A percentile compares a stretch with the other conserved stretches of the same genome.
Conservation (phyloP, 2,888 invertebrate genomes). For the Teleiodes luculella region DNA sequence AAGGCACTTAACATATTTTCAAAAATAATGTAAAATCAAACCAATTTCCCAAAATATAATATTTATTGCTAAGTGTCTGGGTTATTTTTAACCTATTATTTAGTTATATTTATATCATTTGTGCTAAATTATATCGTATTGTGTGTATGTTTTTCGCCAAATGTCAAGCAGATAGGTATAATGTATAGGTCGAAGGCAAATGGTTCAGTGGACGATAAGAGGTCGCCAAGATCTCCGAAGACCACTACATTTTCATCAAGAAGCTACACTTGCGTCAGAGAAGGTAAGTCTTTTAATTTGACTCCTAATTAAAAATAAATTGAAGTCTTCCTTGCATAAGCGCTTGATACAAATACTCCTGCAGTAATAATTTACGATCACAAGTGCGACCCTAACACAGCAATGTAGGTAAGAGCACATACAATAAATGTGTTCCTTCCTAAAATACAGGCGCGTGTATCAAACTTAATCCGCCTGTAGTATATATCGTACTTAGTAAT, state of each 20-base stretch:
- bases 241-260: not conserved
- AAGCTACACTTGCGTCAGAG: not conserved
- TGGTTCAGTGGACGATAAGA: not conserved
- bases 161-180: not conserved
- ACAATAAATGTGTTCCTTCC: too few species aligned
- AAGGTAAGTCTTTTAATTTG: not conserved
- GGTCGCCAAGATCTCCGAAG: not conserved
- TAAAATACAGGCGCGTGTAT: too few species aligned
- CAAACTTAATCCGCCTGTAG: too few species aligned
- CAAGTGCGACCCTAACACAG: too few species aligned
- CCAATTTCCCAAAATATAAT: constrained; percentile 1
- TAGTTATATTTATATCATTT: not conserved
- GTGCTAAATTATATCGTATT: not conserved
- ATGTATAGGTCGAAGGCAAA: not conserved
- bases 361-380: too few species aligned
- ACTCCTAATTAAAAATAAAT: too few species aligned
- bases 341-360: too few species aligned
- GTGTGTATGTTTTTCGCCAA: not conserved
- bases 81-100: not conserved
- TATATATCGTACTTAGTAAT: too few species aligned
- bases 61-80: not conserved
- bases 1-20: not conserved
- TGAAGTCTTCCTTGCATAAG: too few species aligned
- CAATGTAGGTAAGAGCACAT: too few species aligned
- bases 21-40: constrained; percentile 7